A percentile compares a stretch with the other conserved stretches of the same genome.
Conservation (phyloP, 2,113 vertebrate genomes). For the Solea senegalensis region DNA sequence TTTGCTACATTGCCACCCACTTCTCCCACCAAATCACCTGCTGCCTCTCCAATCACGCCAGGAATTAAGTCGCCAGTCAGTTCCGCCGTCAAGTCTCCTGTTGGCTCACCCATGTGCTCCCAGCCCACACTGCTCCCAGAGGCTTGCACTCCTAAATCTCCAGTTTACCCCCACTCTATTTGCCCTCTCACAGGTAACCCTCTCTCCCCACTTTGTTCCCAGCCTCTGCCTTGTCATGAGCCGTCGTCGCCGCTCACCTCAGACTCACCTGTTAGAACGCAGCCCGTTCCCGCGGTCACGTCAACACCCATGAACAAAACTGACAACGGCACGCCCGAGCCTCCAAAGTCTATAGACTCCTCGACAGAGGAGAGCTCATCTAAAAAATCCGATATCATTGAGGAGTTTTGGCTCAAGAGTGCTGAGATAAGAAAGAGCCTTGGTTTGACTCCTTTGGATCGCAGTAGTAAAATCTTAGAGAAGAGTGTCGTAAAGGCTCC, state of each 20-base stretch:
- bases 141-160: slow-evolving; percentile 72
- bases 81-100: slow-evolving; percentile 21
- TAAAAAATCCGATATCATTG: slow-evolving; percentile 90
- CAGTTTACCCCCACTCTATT: slow-evolving; percentile 69
- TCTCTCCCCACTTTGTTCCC: slow-evolving; percentile 89
- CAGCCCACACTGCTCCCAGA: slow-evolving; percentile 86
- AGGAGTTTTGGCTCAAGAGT: slow-evolving; percentile 97
- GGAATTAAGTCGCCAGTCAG: slow-evolving; percentile 3
- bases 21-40: slow-evolving; percentile 30
- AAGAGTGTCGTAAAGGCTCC: slow-evolving; percentile 45
- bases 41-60: slow-evolving; percentile 40
- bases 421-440: slow-evolving; percentile 95
- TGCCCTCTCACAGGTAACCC: slow-evolving; percentile 75
- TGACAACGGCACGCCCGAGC: slow-evolving; percentile 62
- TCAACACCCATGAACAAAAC: slow-evolving; percentile 86
- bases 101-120: slow-evolving; percentile 80
- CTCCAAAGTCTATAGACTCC: slow-evolving; percentile 71
- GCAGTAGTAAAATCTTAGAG: slow-evolving; percentile 80
- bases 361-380: slow-evolving; percentile 79
- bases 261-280: slow-evolving; percentile 89
- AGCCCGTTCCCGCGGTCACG: slow-evolving; percentile 86
- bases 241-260: slow-evolving; percentile 81
- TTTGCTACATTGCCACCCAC: slow-evolving; percentile 38
- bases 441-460: slow-evolving; percentile 88
- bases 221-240: slow-evolving; percentile 87